Evolutionary conservation across 2,888 invertebrate species (phyloP), one percentile per base, ranked within the genome.

Genomic region (Protophormia terraenovae): DNA sequence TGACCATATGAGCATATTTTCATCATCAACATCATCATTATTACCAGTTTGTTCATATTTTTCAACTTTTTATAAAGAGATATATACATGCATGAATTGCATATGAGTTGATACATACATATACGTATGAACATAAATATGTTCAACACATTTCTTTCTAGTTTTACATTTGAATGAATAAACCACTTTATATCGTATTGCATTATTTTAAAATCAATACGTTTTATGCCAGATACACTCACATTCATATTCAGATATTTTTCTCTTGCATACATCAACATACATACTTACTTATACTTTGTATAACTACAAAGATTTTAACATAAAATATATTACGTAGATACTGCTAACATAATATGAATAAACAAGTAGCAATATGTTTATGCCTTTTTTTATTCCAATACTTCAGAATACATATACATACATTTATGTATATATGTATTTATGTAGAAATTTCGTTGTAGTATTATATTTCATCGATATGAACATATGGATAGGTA

Each of bases 131-230:
- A 47, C 16, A 38, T 32, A 3, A 53, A 62, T 45, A 6, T 53
- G 3, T 32, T 55, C 47, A 45, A 47, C n/a, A 71, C 7, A 69
- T 66, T 77, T 53, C 53, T 69, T 67, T 27, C 67, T 45, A 64
- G 76, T 81, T 84, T 81, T 73, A 73, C 77, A 84, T 81, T 73
- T 81, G 72, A 84, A 81, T 84, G 84, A 77, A 81, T 84, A 84
- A 84, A 84, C 69, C 73, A 62, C 84, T 84, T 84, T 81, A 81
- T 81, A 81, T 81, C 77, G 69, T 73, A 73, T 78, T 81, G 35
- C 62, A 71, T 64, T 81, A 81, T 81, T 62, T 81, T 53, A 73
- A 76, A 73, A 77, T 81, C 77, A 81, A 84, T 81, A 81, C 71
- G 77, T 60, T 79, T 76, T 69, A 69, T 73, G 77, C 77, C 67